Conservation (phyloP, 1,140 invertebrate species). For the Zaprionus kolodkinae region DNA sequence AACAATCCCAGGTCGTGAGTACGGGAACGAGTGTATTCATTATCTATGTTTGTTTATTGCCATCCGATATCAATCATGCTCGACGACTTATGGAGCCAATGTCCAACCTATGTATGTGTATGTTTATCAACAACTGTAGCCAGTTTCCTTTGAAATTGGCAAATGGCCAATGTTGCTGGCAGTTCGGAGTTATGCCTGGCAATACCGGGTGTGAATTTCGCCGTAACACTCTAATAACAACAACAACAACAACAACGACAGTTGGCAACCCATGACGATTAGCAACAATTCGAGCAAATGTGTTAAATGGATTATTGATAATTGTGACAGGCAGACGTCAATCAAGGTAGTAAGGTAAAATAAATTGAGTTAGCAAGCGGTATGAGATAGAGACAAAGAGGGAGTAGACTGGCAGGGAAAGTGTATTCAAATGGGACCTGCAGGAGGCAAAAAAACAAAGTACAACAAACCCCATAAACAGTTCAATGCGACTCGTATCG, state of each 20-base stretch:
- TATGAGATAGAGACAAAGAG: not conserved
- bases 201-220: slow-evolving; percentile 63
- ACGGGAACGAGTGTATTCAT: not conserved
- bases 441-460: no score
- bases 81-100: slow-evolving; percentile 16
- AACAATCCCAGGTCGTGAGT: not conserved
- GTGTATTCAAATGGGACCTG: not conserved
- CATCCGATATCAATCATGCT: slow-evolving; percentile 35
- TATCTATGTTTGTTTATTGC: slow-evolving; percentile 7
- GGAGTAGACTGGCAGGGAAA: not conserved
- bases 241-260: slow-evolving; percentile 12
- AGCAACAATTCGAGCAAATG: slow-evolving; percentile 55
- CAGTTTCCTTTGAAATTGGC: slow-evolving; percentile 37
- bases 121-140: slow-evolving; percentile 43
- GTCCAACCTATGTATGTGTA: slow-evolving; percentile 14
- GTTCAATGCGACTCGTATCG: not conserved
- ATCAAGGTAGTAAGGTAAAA: not conserved
- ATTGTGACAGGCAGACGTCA: slow-evolving; percentile 45
- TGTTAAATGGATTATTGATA: slow-evolving; percentile 45
- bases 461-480: not conserved
- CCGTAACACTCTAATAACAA: slow-evolving; percentile 45
- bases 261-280: slow-evolving; percentile 49
- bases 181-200: slow-evolving; percentile 12
- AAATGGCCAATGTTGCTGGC: not conserved
- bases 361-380: slow-evolving; percentile 39